Base-by-base conservation (phyloP, 2,797 vertebrate genomes). In the Mallotus villosus region DNA sequence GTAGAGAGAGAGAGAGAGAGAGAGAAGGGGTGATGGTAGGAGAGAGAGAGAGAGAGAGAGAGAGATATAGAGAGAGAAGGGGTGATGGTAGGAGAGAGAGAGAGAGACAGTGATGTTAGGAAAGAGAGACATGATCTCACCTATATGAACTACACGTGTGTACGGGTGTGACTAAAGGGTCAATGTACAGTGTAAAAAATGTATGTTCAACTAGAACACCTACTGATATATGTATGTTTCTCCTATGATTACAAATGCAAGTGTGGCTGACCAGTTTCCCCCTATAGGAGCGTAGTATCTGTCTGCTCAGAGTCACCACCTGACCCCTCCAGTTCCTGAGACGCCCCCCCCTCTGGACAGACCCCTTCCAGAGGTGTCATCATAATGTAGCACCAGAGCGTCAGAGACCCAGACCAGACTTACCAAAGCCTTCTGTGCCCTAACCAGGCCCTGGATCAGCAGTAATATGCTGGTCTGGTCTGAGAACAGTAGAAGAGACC, bases 151-250 rank as follows among this genome's bases (percentile, higher is more conserved):
- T 29, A 29, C 27, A 29, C 27, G 2, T 29, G 49, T 49, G 71
- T 46, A 74, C 67, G 65, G 67, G 63, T 68, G 62, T 62, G 59
- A 79, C 70, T 71, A 9, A 49, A 9, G 46, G 14, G 46, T 49
- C 63, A 49, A 49, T 75, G 67, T 84, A 70, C n/a, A 75, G 70
- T 82, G 79, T 82, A 86, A 68, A 85, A 75, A 74, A 76, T 68
- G 74, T 75, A 76, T 88, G 86, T 89, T 83, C 67, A 83, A 83
- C 55, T 81, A 25, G 64, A 71, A 57, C 71, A 82, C 74, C 4
- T 75, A 75, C 73, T 76, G 82, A 79, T 67, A 41, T 71, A 73
- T 76, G 85, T 80, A 70, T 67, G 68, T 80, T 71, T 22, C 63
- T 85, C 67, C 76, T 67, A 81, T 74, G 85, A 34, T 77, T 78